Percentiles rank a stretch among this genome's conserved stretches.
Evolutionary conservation across 2,113 vertebrate species (phyloP).

Genomic region (Eubucco bourcierii): DNA sequence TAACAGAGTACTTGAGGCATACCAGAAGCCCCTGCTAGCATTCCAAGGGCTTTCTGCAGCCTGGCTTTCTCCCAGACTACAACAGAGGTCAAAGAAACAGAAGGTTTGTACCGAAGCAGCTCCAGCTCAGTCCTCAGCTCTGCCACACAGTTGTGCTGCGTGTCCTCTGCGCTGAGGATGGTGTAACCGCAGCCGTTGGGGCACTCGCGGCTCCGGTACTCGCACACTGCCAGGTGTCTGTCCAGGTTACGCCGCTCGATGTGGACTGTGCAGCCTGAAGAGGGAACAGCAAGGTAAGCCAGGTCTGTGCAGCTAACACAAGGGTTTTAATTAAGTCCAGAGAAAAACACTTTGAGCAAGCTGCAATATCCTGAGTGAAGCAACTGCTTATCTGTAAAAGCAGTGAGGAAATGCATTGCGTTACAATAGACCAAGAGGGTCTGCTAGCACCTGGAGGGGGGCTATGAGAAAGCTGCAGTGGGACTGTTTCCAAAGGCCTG

Average conservation of each 20-base stretch:
- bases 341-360: not conserved
- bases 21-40: not conserved
- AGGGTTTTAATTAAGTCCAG: not conserved
- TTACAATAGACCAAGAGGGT: not conserved
- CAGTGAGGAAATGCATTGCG: not conserved
- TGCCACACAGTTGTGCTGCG: slow-evolving; percentile 84
- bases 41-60: not conserved
- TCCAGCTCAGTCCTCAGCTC: slow-evolving; percentile 86
- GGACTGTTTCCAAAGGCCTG: too few relatives aligned
- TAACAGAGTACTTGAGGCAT: not conserved
- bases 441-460: too few relatives aligned
- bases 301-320: not conserved
- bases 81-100: not conserved
- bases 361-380: not conserved
- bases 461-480: too few relatives aligned
- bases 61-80: not conserved
- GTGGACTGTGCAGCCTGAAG: slow-evolving; percentile 80
- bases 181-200: slow-evolving; percentile 83
- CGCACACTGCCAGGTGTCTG: slow-evolving; percentile 82
- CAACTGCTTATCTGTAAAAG: not conserved
- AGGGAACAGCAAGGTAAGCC: not conserved
- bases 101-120: slow-evolving; percentile 78
- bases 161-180: slow-evolving; percentile 75
- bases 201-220: slow-evolving; percentile 82
- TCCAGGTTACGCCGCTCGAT: slow-evolving; percentile 80